Evolutionary conservation across 2,113 vertebrate genomes (phyloP).

Genomic region (Atlantisia rogersi): DNA sequence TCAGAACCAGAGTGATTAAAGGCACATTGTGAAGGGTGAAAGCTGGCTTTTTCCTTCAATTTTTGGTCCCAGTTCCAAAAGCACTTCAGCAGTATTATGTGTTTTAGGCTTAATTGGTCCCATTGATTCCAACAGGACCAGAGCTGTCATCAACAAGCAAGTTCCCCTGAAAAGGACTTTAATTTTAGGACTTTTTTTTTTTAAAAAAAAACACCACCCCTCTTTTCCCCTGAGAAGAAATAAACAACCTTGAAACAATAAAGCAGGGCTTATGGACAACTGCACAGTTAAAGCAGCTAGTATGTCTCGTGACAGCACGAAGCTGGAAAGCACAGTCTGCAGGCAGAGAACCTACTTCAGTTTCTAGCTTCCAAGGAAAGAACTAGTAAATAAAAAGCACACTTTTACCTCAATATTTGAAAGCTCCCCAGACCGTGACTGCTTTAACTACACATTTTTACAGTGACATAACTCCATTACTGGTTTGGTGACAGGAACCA

Average conservation of each 20-base stretch:
- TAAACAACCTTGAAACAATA: slow-evolving; percentile 30
- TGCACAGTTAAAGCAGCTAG: slow-evolving; percentile 1
- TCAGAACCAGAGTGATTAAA: slow-evolving; percentile 71
- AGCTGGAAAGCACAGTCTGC: neutral
- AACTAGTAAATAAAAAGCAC: neutral
- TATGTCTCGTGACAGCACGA: neutral
- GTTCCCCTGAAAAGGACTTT: slow-evolving; percentile 17
- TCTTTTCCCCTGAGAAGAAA: slow-evolving; percentile 27
- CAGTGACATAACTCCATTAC: neutral
- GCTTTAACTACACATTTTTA: neutral
- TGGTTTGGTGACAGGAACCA: neutral
- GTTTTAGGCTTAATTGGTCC: slow-evolving; percentile 28
- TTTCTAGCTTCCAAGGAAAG: slow-evolving; percentile 2
- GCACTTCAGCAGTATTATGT: neutral
- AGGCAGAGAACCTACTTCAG: neutral
- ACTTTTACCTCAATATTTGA: neutral
- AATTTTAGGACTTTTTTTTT: slow-evolving; percentile 38
- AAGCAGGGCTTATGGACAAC: slow-evolving; percentile 20
- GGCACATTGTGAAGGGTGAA: slow-evolving; percentile 56
- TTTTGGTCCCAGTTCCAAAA: slow-evolving; percentile 14
- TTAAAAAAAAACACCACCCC: neutral
- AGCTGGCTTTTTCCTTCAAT: slow-evolving; percentile 57
- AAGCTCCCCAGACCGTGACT: neutral
- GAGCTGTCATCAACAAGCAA: slow-evolving; percentile 11
- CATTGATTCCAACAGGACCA: slow-evolving; percentile 30